Base-by-base conservation (phyloP, 2,113 vertebrate species). In the Fukomys damarensis region DNA sequence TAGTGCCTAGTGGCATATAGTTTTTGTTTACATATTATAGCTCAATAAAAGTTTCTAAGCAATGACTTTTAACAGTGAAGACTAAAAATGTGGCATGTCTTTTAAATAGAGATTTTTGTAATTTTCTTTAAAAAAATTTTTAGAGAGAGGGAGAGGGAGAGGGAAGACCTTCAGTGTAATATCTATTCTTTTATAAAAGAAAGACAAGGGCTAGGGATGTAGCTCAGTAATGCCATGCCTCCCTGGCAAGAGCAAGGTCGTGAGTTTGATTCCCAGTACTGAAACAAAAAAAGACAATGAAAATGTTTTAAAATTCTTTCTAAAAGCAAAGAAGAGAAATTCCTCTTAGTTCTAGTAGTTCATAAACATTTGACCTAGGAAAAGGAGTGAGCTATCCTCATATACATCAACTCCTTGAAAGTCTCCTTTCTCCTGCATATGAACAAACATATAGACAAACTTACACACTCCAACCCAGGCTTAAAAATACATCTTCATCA, bases 401-500 rank as follows among this genome's bases (percentile, higher is more conserved):
- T 49, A 65, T 1, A 63, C 2, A 28, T 65, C 0, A 41, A 35
- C 14, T 22, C 26, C 22, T 61, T 38, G 35, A 19, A 88, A 66
- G 2, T 65, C 41, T 43, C 22, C 54, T 94, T 65, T 93, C 26
- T 89, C 80, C 59, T 61, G 32, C 19, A 41, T 22, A 84, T 8
- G 26, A 38, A 59, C 38, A 49, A 24, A 10, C 2, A 87, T 2
- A 1, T n/a, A 87, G 17, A 56, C 35, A 82, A 19, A 54, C 5
- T 22, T 63, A 38, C 3, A 65, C 9, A 9, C 7, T 81, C 43
- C 41, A 72, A 52, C 38, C 22, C 38, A 58, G 13, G 20, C 14
- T 56, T 82, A 17, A 94, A 94, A 63, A 79, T 74, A 76, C 65
- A 41, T n/a, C 26, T 94, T 86, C 79, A 32, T 65, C 77, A 83